Conservation (phyloP, 2,113 vertebrate species). For the Aleadryas rufinucha region DNA sequence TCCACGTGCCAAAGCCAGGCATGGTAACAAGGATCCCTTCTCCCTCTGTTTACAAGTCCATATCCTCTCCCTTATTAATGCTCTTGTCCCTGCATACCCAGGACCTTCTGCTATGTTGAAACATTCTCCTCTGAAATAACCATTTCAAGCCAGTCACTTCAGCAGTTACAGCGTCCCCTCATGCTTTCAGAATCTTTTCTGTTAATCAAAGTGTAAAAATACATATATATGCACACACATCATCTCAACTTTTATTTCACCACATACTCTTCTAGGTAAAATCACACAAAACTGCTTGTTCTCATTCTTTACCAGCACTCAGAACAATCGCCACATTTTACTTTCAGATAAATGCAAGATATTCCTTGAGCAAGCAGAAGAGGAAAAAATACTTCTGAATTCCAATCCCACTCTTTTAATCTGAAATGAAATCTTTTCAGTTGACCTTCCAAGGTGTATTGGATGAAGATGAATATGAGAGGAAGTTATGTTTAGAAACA, state of each 20-base stretch:
- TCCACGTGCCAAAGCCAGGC: not conserved
- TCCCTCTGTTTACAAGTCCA: not conserved
- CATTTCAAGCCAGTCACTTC: not conserved
- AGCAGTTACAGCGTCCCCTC: not conserved
- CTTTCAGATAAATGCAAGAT: not conserved
- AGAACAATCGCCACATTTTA: not conserved
- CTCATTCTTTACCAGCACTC: not conserved
- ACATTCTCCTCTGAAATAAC: not conserved
- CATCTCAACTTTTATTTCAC: not conserved
- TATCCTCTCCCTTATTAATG: not conserved
- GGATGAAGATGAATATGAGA: not conserved
- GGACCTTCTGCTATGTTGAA: not conserved
- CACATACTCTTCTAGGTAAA: not conserved
- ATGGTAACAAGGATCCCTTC: not conserved
- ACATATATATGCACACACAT: not conserved
- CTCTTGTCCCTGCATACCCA: not conserved
- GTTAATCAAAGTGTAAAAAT: not conserved
- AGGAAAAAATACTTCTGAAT: not conserved
- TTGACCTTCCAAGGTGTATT: not conserved
- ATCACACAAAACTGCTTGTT: not conserved
- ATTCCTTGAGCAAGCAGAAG: not conserved
- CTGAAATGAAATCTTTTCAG: not conserved
- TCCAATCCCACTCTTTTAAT: not conserved
- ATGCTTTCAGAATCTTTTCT: not conserved
- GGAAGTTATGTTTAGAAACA: not conserved